Base-by-base conservation (phyloP, 2,797 vertebrate genomes). In the Sebastes cheni region DNA sequence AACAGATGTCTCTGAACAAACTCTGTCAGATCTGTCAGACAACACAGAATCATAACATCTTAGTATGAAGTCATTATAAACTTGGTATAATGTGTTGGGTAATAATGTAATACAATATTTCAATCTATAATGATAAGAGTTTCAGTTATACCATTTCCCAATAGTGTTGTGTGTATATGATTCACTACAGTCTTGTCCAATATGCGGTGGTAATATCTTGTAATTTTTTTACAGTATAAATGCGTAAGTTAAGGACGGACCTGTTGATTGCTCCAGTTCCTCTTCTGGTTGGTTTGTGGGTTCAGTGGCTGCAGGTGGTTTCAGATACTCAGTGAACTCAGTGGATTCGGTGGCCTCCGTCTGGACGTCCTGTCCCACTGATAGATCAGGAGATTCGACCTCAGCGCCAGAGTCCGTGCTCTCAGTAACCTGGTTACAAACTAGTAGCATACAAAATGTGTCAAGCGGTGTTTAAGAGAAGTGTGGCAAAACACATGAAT, bases 1-100 rank as follows among this genome's bases (percentile, higher is more conserved):
- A 95, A 92, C 71, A 92, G 78, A 80, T 88, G 88, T 52, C 8
- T 88, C 67, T 96, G 93, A 36, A 94, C 95, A 91, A 95, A 96
- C 3, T 93, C 95, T 34, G 94, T 94, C 72, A 95, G 90, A 90
- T 94, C 96, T 96, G 75, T 73, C 5, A 27, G 16, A 72, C n/a
- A 46, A 65, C 8, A 23, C 8, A 76, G 8, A n/a, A 23, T 46
- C 36, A 66, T 10, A 9, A 27, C 7, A 34, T 1, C 13, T 67
- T 54, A 27, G 61, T 56, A 30, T 66, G 8, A 67, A 20, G 13
- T 64, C 1, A 61, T 29, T 34, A 56, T 27, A 25, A 42, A n/a
- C 25, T 20, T 36, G 13, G 1, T 29, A 29, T 4, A 66, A 42
- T 10, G 16, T 25, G 36, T 42, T 42, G 23, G 22, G 8, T 27